These are phyloP conservation scores for Cichladusa arquata DNA, from an alignment of 2,113 vertebrate species.

Conservation along the genomic window DNA sequence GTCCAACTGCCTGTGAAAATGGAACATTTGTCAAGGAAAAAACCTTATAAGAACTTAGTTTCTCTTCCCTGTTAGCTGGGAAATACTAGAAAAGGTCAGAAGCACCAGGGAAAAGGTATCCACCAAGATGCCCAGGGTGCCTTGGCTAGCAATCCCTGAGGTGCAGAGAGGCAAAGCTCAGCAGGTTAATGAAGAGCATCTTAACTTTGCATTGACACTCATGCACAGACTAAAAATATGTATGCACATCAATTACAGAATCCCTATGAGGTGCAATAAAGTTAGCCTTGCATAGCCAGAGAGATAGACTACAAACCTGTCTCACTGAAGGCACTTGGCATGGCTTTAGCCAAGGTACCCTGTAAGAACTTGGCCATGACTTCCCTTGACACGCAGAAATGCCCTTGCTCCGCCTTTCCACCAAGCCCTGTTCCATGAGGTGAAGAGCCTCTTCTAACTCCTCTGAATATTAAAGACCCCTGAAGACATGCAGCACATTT, in stretches of 20 bases:
- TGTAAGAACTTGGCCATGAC: conserved; percentile 8
- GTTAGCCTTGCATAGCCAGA: conserved; percentile 61
- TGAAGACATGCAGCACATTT: conserved; percentile 13
- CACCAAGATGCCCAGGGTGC: not conserved
- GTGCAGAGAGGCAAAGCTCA: conserved; percentile 13
- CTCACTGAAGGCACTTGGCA: not conserved
- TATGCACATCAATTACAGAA: conserved; percentile 51
- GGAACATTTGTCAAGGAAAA: conserved; percentile 81
- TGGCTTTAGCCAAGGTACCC: not conserved
- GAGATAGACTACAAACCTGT: not conserved
- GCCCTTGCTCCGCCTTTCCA: not conserved
- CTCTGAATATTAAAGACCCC: conserved; percentile 36
- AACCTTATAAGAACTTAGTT: conserved; percentile 64
- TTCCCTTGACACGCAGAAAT: not conserved
- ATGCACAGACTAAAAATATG: not conserved
- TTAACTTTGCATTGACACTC: conserved; percentile 29
- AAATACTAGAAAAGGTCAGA: conserved; percentile 39
- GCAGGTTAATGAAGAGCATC: conserved; percentile 28
- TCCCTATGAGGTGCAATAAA: conserved; percentile 61
- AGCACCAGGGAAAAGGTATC: not conserved
- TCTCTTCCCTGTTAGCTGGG: conserved; percentile 56
- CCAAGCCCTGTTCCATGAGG: not conserved
- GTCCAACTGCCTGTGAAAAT: conserved; percentile 83
- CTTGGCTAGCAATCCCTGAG: not conserved
- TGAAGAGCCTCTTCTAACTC: not conserved